Evolutionary conservation across 2,113 vertebrate species (phyloP).

Genomic region (Tetraodon nigroviridis): DNA sequence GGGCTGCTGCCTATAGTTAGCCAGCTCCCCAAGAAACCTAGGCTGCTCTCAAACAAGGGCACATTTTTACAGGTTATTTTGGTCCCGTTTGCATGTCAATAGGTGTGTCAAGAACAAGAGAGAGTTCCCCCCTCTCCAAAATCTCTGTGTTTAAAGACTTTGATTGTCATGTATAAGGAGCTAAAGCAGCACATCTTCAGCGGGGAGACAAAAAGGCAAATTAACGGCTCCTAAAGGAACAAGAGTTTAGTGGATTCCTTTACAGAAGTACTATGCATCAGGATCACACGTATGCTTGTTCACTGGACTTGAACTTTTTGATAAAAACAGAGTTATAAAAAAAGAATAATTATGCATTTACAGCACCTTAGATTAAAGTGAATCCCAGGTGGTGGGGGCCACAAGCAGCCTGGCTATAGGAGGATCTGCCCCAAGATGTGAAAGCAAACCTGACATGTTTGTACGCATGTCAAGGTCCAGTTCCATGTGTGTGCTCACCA

Average conservation of each 20-base stretch:
- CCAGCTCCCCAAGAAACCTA: conserved; percentile 55
- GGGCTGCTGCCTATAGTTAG: conserved; percentile 52
- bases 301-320: not conserved
- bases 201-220: conserved; percentile 29
- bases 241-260: conserved; percentile 30
- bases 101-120: conserved; percentile 50
- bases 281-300: conserved; percentile 1
- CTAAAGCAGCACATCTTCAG: conserved; percentile 47
- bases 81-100: conserved; percentile 71
- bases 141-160: conserved; percentile 49
- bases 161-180: conserved; percentile 47
- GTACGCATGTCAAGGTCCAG: not conserved
- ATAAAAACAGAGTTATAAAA: not conserved
- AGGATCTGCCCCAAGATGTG: not conserved
- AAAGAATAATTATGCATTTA: conserved; percentile 16
- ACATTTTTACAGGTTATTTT: conserved; percentile 65
- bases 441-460: conserved; percentile 18
- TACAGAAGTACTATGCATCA: conserved; percentile 53
- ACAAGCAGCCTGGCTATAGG: conserved; percentile 16
- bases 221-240: conserved; percentile 52
- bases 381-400: conserved; percentile 31
- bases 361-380: not conserved
- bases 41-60: conserved; percentile 52
- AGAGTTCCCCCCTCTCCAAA: conserved; percentile 44
- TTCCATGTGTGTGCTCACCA: not conserved